Base-by-base conservation (phyloP, 2,797 vertebrate genomes). In the Pyrocephalus nanus region DNA sequence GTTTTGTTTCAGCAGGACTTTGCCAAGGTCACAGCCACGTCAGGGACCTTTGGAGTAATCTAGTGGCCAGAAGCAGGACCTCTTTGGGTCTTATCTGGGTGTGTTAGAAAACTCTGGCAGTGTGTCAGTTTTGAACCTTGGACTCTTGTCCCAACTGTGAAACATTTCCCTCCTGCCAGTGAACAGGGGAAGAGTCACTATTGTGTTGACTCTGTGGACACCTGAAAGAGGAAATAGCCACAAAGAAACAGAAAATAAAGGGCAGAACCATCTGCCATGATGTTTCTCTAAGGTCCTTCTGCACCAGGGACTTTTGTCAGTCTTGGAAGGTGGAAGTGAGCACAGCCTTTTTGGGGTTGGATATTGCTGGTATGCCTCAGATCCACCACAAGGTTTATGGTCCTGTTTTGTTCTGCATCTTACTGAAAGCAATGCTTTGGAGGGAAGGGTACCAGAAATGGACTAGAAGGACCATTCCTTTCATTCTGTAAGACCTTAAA, bases 31-130 rank as follows among this genome's bases (percentile, higher is more conserved):
- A 22, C 32, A 45, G 66, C 27, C 50, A 15, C 32, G 12, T 22
- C 0, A 0, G 65, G 53, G 38, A 19, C 15, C 6, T 4, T 6
- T 2, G 2, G 26, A 1, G 4, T 30, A 38, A 18, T 0, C 8
- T 0, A 0, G 13, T 47, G 42, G 25, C 6, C 43, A 7, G 12
- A 65, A 43, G 25, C 48, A 34, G 54, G 18, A 38, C 17, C 21
- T 21, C 32, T 66, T 13, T 1, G 11, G n/a, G 32, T 0, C 26
- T 65, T 27, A 15, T 38, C 29, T 25, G 23, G 8, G 12, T 9
- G 38, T n/a, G 43, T 26, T 4, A 16, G 29, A 57, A 70, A 30
- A 42, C 21, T 18, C 0, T 30, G 34, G 8, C 3, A 9, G 3
- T n/a, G 15, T 19, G 32, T 19, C 72, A 47, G 27, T 25, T 80